These are phyloP conservation scores for Apteryx mantelli DNA, from an alignment of 2,113 vertebrate genomes.

Conservation along the genomic window DNA sequence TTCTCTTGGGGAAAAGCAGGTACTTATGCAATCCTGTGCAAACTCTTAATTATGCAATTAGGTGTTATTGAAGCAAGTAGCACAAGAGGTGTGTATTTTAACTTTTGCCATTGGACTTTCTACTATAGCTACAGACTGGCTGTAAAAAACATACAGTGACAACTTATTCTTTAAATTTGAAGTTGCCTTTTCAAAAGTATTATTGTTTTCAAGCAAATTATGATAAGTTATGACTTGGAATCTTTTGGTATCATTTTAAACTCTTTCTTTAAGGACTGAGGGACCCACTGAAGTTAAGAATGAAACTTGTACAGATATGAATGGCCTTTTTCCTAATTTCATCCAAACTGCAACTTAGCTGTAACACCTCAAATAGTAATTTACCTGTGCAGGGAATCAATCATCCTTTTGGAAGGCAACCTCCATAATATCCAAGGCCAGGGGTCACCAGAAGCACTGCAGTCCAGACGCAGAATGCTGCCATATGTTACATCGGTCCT, in stretches of 20 bases:
- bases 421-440: constrained; percentile 90
- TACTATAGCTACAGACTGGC: background rate
- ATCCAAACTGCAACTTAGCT: background rate
- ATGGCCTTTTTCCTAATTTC: background rate
- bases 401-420: constrained; percentile 87
- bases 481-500: constrained; percentile 86
- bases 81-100: background rate
- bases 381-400: constrained; percentile 90
- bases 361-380: background rate
- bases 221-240: background rate
- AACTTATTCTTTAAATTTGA: background rate
- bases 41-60: background rate
- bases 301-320: background rate
- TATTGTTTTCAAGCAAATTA: background rate
- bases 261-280: background rate
- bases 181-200: background rate
- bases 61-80: background rate
- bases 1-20: background rate
- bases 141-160: background rate
- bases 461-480: constrained; percentile 82
- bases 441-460: constrained; percentile 87
- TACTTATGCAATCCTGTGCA: background rate
- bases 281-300: background rate
- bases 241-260: background rate
- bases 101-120: background rate